Conservation (phyloP, 2,797 vertebrate genomes). For the Ctenosaura bakeri region DNA sequence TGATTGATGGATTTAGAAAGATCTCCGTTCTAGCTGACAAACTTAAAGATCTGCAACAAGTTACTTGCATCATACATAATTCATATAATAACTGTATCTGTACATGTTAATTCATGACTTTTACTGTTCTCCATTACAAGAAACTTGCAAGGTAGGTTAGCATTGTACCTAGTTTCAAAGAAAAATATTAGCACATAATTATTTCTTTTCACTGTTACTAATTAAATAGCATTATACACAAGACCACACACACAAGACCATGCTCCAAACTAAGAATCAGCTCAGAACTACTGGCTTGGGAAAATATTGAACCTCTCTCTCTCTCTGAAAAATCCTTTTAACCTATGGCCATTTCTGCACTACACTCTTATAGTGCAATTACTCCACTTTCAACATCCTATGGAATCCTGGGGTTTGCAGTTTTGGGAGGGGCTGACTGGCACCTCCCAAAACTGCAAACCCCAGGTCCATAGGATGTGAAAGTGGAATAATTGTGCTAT, state of each 20-base stretch:
- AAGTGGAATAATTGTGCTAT: too few species aligned
- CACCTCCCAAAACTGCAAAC: too few species aligned
- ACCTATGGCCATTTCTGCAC: too few species aligned
- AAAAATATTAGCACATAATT: too few species aligned
- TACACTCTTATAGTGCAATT: too few species aligned
- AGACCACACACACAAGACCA: too few species aligned
- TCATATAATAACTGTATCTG: neutral
- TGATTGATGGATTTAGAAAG: neutral
- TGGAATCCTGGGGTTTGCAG: too few species aligned
- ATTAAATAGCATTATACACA: too few species aligned
- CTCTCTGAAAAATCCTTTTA: neutral
- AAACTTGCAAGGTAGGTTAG: neutral
- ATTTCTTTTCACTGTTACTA: neutral
- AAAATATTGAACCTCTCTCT: neutral
- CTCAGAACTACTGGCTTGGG: neutral
- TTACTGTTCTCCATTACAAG: neutral
- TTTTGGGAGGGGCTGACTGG: too few species aligned
- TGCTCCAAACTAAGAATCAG: neutral
- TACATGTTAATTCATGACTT: neutral
- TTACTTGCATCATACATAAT: neutral
- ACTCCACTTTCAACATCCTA: too few species aligned
- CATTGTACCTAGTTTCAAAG: neutral
- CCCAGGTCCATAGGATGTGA: too few species aligned
- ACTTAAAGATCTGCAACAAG: neutral
- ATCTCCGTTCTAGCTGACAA: neutral